A percentile compares a stretch with the other conserved stretches of the same genome.
phyloP scores from a whole-genome alignment of 92 coral and sea anemone species.

The Epizoanthus scotinus region DNA sequence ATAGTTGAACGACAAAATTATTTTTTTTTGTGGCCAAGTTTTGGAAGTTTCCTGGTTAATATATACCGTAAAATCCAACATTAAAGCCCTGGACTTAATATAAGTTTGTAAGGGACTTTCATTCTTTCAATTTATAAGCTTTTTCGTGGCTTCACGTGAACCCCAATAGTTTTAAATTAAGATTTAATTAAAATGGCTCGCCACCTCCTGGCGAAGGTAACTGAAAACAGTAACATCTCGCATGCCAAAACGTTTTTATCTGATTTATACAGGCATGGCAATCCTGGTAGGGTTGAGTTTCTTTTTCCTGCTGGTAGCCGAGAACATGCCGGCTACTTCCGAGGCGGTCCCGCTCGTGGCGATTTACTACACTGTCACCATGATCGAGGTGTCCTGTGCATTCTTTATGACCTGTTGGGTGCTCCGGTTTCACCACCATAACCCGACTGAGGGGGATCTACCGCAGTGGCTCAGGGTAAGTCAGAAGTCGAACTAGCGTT shows the following conservation, averaged over 20 bases:
- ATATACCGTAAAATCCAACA: no score
- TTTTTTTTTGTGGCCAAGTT: no score
- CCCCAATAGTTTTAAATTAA: no score
- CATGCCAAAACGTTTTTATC: no score
- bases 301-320: constrained; percentile 93
- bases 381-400: constrained; percentile 81
- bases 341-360: constrained; percentile 88
- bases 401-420: constrained; percentile 92
- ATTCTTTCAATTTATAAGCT: neutral
- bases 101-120: no score
- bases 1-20: no score
- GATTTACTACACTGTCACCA: constrained; percentile 83
- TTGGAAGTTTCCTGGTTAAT: no score
- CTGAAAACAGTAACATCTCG: no score
- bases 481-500: neutral
- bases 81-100: no score
- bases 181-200: neutral
- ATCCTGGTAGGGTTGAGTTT: constrained; percentile 83
- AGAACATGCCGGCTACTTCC: constrained; percentile 93
- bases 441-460: constrained; percentile 79
- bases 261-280: constrained; percentile 71
- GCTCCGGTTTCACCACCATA: constrained; percentile 79
- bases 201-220: no score
- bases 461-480: constrained; percentile 88
- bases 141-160: no score